phyloP scores from a whole-genome alignment of 2,888 invertebrate species.

The Chrysolina americana region DNA sequence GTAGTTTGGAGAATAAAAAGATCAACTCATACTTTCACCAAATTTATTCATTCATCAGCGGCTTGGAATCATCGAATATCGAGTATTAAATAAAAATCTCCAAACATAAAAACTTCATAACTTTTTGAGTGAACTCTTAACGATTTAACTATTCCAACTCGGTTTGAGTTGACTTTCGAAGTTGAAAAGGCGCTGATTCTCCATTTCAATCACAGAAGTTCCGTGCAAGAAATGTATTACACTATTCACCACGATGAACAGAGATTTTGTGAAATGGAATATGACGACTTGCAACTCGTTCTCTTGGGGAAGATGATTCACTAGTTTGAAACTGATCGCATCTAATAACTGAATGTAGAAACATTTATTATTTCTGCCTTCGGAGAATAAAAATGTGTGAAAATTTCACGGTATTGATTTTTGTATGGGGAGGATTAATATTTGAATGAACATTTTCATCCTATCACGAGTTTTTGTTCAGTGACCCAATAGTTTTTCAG shows the following conservation, averaged over 20 bases:
- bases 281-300: not conserved
- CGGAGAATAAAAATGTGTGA: not conserved
- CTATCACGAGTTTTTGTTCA: too few species aligned
- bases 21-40: too few species aligned
- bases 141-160: not conserved
- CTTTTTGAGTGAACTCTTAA: not conserved
- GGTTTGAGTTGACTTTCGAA: not conserved
- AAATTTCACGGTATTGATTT: not conserved
- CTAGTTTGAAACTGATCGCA: not conserved
- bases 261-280: slow-evolving; percentile 1
- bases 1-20: too few species aligned
- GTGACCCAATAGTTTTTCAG: too few species aligned
- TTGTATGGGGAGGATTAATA: not conserved
- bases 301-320: not conserved
- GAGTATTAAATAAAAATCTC: too few species aligned
- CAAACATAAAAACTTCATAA: not conserved
- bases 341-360: not conserved
- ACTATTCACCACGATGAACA: not conserved
- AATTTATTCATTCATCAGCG: too few species aligned
- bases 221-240: not conserved
- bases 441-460: not conserved
- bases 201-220: not conserved
- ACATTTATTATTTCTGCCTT: not conserved
- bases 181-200: not conserved
- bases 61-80: too few species aligned